Evolutionary conservation across 2,888 invertebrate genomes (phyloP), one percentile per base, ranked within the genome.

Genomic region (Drosophila siamana): DNA sequence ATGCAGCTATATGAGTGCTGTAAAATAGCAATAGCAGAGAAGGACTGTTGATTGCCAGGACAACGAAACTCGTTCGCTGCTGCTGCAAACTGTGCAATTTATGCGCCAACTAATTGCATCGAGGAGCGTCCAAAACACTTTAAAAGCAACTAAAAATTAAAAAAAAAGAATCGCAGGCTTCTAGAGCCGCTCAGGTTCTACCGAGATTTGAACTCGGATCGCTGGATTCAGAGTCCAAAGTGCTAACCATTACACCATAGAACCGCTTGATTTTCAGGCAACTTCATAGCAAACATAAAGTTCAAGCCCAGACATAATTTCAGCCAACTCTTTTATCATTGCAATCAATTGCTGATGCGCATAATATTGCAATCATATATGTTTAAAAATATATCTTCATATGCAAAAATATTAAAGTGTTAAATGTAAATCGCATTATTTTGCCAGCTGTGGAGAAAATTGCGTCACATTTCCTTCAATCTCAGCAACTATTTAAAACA

Each of bases 151-250:
- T 19, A 13, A 8, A 5, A 15, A 30, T 2, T n/a, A 40, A 2
- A 43, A 67, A 57, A 0, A 16, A 6, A 4, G 7, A 1, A 6
- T n/a, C n/a, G n/a, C n/a, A 15, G 7, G 9, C 16, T 13, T 5
- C 33, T n/a, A 30, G 0, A 8, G 41, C 7, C 9, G 3, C 30
- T 61, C 61, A 92, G 92, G 92, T 92, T 91, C 92, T 90, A 92
- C 92, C 92, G 91, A 92, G 92, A 92, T 91, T 92, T 91, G 92
- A 92, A 92, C 92, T 92, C 91, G 91, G 92, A 91, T 92, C 91
- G 92, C 91, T 92, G 92, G 92, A 91, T 91, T 91, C 91, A 91
- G 90, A 91, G 91, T 91, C 91, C 91, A 91, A 89, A 91, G 91
- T 90, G 91, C 91, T 91, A 90, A 90, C 90, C 90, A 90, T 91